Percentiles rank a stretch among this genome's conserved stretches.
phyloP scores from a whole-genome alignment of 2,797 vertebrate genomes.

The Luscinia luscinia region DNA sequence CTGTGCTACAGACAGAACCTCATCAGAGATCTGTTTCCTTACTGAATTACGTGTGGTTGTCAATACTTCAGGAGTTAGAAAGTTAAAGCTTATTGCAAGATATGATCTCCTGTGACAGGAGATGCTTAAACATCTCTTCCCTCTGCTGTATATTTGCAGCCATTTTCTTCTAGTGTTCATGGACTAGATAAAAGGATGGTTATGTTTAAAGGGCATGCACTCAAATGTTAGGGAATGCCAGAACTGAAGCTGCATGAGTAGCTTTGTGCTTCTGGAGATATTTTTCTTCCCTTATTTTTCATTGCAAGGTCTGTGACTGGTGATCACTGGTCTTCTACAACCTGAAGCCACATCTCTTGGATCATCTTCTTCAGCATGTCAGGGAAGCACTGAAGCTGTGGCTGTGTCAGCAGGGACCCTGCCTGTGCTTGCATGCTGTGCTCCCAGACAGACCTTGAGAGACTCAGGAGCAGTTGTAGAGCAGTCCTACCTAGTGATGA shows the following conservation, averaged over 20 bases:
- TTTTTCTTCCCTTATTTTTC: background rate
- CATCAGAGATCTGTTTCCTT: background rate
- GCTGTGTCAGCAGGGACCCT: background rate
- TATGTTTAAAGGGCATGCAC: background rate
- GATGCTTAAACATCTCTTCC: background rate
- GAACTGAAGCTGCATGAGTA: background rate
- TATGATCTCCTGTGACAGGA: background rate
- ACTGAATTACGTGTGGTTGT: background rate
- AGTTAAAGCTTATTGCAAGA: background rate
- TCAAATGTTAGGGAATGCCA: background rate
- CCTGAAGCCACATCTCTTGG: background rate
- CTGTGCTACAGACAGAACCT: background rate
- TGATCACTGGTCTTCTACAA: background rate
- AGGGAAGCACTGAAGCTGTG: background rate
- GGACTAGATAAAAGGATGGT: background rate
- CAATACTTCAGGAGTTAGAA: background rate
- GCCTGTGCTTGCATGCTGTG: accelerated
- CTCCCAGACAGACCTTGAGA: background rate
- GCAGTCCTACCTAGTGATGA: background rate
- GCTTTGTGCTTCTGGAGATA: background rate
- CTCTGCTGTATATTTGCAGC: accelerated
- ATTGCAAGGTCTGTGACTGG: background rate
- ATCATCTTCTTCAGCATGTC: background rate
- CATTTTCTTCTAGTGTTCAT: background rate
- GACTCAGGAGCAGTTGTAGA: background rate